phyloP scores from a whole-genome alignment of 2,888 invertebrate species.

The Drosophila paramelanica region DNA sequence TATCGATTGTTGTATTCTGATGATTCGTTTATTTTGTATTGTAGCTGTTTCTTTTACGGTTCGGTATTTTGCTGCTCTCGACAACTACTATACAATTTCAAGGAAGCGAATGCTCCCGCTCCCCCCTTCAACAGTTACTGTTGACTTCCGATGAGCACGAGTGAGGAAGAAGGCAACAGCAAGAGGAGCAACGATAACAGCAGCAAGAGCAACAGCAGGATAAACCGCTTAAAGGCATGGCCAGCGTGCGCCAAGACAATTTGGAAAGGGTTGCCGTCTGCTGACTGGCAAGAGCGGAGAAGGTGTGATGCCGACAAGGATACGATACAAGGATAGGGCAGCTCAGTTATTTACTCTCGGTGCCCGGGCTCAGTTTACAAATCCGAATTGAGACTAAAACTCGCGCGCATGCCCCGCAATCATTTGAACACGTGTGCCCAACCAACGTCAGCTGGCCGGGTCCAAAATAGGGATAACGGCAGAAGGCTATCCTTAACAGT shows the following conservation, averaged over 20 bases:
- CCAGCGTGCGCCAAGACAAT: constrained; percentile 49
- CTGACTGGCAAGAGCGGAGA: constrained; percentile 30
- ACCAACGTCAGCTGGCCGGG: constrained; percentile 51
- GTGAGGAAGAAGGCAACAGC: constrained; percentile 56
- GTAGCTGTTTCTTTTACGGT: constrained; percentile 65
- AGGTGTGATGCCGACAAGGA: constrained; percentile 78
- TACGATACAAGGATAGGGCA: too few relatives aligned
- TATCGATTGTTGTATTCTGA: neutral
- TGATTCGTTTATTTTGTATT: constrained; percentile 17
- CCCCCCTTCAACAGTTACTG: constrained; percentile 58
- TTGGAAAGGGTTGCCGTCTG: constrained; percentile 65
- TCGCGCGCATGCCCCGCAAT: constrained; percentile 64
- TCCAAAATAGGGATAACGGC: constrained; percentile 13
- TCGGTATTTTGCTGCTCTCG: constrained; percentile 40
- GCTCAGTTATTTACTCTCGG: constrained; percentile 37
- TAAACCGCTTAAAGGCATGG: constrained; percentile 73
- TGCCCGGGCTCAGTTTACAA: constrained; percentile 63
- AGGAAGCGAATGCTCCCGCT: constrained; percentile 68
- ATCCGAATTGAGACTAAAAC: constrained; percentile 73
- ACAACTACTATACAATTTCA: constrained; percentile 50
- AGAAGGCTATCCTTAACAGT: constrained; percentile 10
- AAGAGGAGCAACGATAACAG: constrained; percentile 46
- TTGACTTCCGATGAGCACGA: constrained; percentile 79
- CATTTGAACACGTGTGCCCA: constrained; percentile 68
- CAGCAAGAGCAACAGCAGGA: constrained; percentile 65